Evolutionary conservation across 2,797 vertebrate species (phyloP).

Genomic region (Micropoecilia bifurca): DNA sequence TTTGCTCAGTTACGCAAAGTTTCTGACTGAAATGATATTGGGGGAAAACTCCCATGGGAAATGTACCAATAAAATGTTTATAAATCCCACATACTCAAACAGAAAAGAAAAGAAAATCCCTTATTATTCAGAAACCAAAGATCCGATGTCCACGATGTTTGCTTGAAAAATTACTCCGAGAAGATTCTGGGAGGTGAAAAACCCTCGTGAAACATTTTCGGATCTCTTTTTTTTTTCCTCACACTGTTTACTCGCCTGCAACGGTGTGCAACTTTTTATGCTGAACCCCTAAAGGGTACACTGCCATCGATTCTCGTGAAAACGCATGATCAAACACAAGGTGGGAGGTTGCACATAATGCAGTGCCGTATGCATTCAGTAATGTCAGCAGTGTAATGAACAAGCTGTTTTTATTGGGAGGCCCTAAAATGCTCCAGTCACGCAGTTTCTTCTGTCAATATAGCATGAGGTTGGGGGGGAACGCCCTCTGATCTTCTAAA

Average conservation of each 20-base stretch:
- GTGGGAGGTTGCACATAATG: conserved; percentile 39
- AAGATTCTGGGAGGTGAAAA: conserved; percentile 27
- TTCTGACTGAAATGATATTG: neutral
- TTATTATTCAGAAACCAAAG: neutral
- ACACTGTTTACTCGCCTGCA: conserved; percentile 45
- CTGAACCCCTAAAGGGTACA: conserved; percentile 63
- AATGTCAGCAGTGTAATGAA: conserved; percentile 62
- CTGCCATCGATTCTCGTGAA: conserved; percentile 24
- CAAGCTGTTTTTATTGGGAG: conserved; percentile 37
- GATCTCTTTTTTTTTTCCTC: neutral
- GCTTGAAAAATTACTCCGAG: conserved; percentile 8
- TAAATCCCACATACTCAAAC: neutral
- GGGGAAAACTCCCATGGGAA: neutral
- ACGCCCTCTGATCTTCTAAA: conserved; percentile 58
- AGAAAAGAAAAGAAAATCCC: neutral
- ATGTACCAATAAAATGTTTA: neutral
- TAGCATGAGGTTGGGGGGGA: conserved; percentile 51
- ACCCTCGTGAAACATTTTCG: conserved; percentile 21
- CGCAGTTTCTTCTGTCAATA: conserved; percentile 60
- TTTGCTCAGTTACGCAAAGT: neutral
- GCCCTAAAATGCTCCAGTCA: conserved; percentile 57
- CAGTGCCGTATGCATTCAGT: conserved; percentile 46
- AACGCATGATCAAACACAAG: conserved; percentile 39
- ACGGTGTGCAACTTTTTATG: conserved; percentile 18
- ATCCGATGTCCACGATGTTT: neutral